phyloP scores from a whole-genome alignment of 2,113 vertebrate species.

The Dicerorhinus sumatrensis region DNA sequence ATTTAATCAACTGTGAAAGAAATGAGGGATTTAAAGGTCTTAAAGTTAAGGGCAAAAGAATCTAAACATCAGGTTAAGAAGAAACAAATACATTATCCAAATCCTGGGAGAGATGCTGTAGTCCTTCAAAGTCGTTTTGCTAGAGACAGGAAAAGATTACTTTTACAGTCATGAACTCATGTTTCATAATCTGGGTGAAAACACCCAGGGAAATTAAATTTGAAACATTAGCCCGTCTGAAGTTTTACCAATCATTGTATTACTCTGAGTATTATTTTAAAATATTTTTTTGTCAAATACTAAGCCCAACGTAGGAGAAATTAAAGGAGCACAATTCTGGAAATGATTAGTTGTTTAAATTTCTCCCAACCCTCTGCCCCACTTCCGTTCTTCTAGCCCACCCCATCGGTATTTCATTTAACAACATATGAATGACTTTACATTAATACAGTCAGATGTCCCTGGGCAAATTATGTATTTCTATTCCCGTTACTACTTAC shows the following conservation, averaged over 20 bases:
- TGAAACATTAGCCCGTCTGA: neutral
- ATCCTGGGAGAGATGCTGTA: slow-evolving; percentile 37
- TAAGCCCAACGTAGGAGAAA: neutral
- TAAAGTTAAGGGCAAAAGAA: slow-evolving; percentile 69
- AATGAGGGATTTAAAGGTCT: slow-evolving; percentile 73
- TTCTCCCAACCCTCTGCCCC: neutral
- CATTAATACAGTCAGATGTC: neutral
- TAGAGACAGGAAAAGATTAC: slow-evolving; percentile 45
- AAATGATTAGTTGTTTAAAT: slow-evolving; percentile 10
- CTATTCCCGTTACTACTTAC: neutral
- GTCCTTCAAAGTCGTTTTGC: slow-evolving; percentile 20
- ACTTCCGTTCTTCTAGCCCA: neutral
- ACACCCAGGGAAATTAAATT: slow-evolving; percentile 36
- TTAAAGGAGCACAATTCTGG: neutral
- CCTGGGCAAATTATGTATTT: slow-evolving; percentile 3
- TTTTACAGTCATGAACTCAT: neutral
- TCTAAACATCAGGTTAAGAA: slow-evolving; percentile 72
- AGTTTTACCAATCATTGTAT: neutral
- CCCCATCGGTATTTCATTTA: neutral
- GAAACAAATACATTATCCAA: slow-evolving; percentile 76
- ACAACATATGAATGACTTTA: slow-evolving; percentile 23
- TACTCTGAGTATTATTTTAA: neutral
- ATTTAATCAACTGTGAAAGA: slow-evolving; percentile 78
- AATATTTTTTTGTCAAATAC: neutral
- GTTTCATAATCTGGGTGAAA: slow-evolving; percentile 48